These are phyloP conservation scores for Muraenolepis orangiensis DNA, from an alignment of 2,797 vertebrate genomes.

Conservation along the genomic window DNA sequence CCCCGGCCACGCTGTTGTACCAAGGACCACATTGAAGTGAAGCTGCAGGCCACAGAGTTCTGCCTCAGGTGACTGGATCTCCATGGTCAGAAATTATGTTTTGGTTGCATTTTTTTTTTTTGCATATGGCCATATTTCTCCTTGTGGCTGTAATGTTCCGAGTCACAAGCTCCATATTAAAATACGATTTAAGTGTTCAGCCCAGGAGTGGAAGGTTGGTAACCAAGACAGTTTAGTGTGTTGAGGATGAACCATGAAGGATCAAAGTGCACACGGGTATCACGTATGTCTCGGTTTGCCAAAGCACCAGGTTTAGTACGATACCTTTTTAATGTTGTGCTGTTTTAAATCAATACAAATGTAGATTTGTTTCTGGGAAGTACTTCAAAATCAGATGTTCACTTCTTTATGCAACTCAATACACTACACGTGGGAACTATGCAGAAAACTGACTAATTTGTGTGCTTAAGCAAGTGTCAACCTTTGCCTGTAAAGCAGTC, in stretches of 20 bases:
- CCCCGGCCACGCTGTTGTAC: neutral
- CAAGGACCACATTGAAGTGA: neutral
- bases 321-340: too few species aligned
- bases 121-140: neutral
- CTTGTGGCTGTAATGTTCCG: neutral
- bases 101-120: neutral
- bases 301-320: neutral
- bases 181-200: neutral
- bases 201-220: neutral
- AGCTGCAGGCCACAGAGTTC: neutral
- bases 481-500: neutral
- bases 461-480: neutral
- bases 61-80: neutral
- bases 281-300: neutral
- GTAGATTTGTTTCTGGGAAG: neutral
- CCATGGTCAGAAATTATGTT: neutral
- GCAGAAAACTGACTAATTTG: neutral
- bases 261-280: neutral
- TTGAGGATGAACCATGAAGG: neutral
- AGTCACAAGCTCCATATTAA: neutral
- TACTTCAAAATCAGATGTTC: neutral
- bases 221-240: too few species aligned
- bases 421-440: neutral
- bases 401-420: neutral
- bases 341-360: too few species aligned